Base-by-base conservation (phyloP, 1,140 invertebrate genomes). In the Drosophila murphyi region DNA sequence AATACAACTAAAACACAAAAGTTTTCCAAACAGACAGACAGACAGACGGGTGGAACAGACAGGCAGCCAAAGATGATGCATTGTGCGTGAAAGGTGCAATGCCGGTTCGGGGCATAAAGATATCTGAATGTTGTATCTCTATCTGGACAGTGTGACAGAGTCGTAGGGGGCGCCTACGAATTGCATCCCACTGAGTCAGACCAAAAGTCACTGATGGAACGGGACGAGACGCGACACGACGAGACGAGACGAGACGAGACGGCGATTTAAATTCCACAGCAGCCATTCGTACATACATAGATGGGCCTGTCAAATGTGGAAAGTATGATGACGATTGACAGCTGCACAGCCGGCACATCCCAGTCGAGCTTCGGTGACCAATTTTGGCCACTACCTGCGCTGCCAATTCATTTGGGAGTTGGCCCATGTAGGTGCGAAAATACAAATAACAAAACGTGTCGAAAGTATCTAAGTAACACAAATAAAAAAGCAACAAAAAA, bases 1-100 rank as follows among this genome's bases (percentile, higher is more conserved):
- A 28, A 45, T 61, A 59, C 68, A 55, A 71, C 69, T 48, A 48
- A 75, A 51, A 82, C 55, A 80, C 82, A 86, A 76, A 87, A 88
- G 70, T 88, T 88, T 83, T 89, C 71, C 86, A 88, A 80, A 79
- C 67, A 63, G 47, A 55, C 77, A 78, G 77, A 68, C 20, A 20
- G 20, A 20, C 20, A 20, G 20, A 20, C 20, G 20, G 37, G 7
- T 7, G 34, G 12, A 50, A 55, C 64, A 57, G 59, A 61, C 47
- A 61, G 67, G 8, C 83, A 88, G 80, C 67, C 85, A 89, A 89
- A 89, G 78, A 89, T 89, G 85, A 89, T 89, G 85, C 85, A 89
- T 89, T 89, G 85, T 89, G 81, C 85, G 81, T 90, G 86, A 89
- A 90, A 89, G 85, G 85, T 89, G 85, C 85, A 89, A 73, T 63